Base-by-base conservation (phyloP, 2,113 vertebrate species). In the Glaucomys volans region DNA sequence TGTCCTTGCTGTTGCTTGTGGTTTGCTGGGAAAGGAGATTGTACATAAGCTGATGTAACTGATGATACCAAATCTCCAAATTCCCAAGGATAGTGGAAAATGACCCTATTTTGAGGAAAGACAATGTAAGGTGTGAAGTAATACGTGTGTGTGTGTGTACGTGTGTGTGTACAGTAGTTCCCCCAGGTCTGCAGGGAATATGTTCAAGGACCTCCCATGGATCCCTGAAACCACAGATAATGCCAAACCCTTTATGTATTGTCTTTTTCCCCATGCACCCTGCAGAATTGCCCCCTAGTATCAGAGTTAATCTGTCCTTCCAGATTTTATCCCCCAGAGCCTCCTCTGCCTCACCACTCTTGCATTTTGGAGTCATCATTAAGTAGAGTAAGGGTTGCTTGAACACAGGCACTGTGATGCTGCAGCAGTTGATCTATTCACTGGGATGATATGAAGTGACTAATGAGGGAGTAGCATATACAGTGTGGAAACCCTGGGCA, bases 121-220 rank as follows among this genome's bases (percentile, higher is more conserved):
- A 42, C 12, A n/a, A 1, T 32, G 11, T 9, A 1, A 44, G 2
- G 22, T 7, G 8, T n/a, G 47, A 66, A 74, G 28, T 11, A 1
- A 4, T 18, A 11, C 17, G 17, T 54, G 54, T 54, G 57, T 57
- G 54, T 22, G 54, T 59, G 57, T 9, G 4, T 18, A 0, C 16
- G 16, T 16, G 24, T 54, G 84, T 35, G 5, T 72, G 20, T 12
- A 20, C 4, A 72, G 9, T 10, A 37, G 37, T 26, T 14, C 4
- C 22, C 22, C 18, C 71, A 22, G 0, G 24, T 66, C 17, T 47
- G 40, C 22, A 6, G 10, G 11, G 32, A 17, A 42, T 42, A 66
- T 24, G 17, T 11, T 84, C 40, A 5, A 64, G 44, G 81, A 44
- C 28, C 11, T 35, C 35, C 30, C 47, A 32, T 4, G 18, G 18